Percentiles rank a stretch among this genome's conserved stretches.
Evolutionary conservation across 2,113 vertebrate species (phyloP).

Genomic region (Felis catus): DNA sequence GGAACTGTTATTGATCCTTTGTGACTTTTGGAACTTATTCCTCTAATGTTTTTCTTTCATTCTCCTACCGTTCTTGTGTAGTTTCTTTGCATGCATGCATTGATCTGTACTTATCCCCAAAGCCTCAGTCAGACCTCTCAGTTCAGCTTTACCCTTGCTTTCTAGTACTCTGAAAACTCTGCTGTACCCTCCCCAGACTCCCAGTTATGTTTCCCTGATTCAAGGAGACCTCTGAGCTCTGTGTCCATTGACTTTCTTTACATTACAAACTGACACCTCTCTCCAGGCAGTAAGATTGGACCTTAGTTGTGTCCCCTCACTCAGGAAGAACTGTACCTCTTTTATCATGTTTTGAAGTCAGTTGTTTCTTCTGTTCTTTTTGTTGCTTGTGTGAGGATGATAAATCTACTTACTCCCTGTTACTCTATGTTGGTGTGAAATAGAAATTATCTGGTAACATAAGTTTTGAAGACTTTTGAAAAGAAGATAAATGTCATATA

Average conservation of each 20-base stretch:
- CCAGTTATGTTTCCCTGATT: background rate
- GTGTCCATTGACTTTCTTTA: background rate
- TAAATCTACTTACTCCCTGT: background rate
- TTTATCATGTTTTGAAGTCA: background rate
- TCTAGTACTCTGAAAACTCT: background rate
- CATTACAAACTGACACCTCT: background rate
- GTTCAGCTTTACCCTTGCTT: background rate
- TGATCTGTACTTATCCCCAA: background rate
- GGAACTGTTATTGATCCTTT: background rate
- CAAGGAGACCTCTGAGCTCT: background rate
- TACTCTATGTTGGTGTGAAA: background rate
- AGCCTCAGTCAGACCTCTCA: background rate
- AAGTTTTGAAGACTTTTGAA: background rate
- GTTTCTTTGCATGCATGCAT: background rate
- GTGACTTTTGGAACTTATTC: background rate
- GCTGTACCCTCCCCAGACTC: background rate
- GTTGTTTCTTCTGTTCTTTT: background rate
- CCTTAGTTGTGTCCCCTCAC: background rate
- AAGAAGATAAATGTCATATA: background rate
- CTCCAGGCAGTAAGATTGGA: background rate
- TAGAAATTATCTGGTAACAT: background rate
- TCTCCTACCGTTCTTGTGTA: background rate
- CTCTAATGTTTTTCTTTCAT: background rate
- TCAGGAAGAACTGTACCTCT: background rate
- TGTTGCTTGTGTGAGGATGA: background rate